Evolutionary conservation across 2,113 vertebrate species (phyloP).

Genomic region (Poeciliopsis occidentalis): DNA sequence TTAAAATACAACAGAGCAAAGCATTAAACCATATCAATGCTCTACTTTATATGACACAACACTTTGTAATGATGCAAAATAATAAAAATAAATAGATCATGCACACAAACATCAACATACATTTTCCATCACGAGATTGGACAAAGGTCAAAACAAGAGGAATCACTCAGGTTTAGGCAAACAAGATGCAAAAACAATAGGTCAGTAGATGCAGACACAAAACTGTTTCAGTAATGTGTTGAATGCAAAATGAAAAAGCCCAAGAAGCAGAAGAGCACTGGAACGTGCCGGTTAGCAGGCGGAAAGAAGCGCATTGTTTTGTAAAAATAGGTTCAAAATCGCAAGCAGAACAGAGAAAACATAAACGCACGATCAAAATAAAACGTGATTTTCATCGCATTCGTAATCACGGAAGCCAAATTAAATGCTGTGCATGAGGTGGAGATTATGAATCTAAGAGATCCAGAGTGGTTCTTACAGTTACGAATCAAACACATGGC

Average conservation of each 20-base stretch:
- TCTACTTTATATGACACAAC: constrained; percentile 9
- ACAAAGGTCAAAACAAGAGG: constrained; percentile 18
- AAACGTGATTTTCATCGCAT: constrained; percentile 22
- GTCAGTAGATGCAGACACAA: constrained; percentile 3
- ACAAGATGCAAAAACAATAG: constrained; percentile 40
- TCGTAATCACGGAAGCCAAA: constrained; percentile 33
- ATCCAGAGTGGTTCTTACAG: constrained; percentile 2
- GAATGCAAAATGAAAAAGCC: constrained; percentile 44
- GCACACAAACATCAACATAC: constrained; percentile 25
- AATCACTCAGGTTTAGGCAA: neutral
- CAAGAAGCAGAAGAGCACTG: constrained; percentile 15
- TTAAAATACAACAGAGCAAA: constrained; percentile 49
- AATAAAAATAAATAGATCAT: constrained; percentile 18
- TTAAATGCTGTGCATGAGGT: constrained; percentile 7
- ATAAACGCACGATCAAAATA: constrained; percentile 30
- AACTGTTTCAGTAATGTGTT: neutral
- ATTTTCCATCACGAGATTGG: constrained; percentile 22
- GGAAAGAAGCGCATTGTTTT: constrained; percentile 14
- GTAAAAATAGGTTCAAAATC: constrained; percentile 17
- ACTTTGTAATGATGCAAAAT: neutral
- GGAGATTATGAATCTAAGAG: constrained; percentile 22
- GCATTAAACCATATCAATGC: constrained; percentile 18
- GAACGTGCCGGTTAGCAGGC: constrained; percentile 29
- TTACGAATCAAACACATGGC: constrained; percentile 48
- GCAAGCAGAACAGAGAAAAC: constrained; percentile 29